Conservation (phyloP, 2,797 vertebrate species). For the Manis pentadactyla region DNA sequence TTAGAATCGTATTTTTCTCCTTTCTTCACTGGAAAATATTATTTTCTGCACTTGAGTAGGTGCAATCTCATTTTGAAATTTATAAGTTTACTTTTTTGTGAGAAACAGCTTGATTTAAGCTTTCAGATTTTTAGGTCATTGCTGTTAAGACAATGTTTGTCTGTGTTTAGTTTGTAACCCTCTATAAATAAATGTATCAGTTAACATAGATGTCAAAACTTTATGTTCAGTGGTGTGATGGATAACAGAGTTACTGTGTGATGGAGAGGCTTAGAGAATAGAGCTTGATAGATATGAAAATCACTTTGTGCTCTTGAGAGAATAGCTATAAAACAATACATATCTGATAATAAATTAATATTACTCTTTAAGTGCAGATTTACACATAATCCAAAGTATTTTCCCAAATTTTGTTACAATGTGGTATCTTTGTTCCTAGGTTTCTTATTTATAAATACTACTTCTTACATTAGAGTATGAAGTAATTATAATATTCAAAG, state of each 20-base stretch:
- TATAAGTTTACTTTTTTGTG: neutral
- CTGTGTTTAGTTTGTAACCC: neutral
- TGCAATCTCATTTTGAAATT: neutral
- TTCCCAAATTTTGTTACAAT: neutral
- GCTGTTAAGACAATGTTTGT: neutral
- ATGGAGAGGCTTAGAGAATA: neutral
- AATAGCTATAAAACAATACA: neutral
- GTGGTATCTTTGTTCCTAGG: neutral
- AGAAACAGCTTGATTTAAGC: neutral
- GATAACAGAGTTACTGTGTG: neutral
- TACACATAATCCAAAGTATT: neutral
- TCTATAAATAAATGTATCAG: neutral
- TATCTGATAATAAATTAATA: neutral
- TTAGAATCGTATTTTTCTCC: neutral
- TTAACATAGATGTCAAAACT: neutral
- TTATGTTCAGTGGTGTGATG: neutral
- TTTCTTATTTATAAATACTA: conserved; percentile 10
- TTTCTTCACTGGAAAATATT: neutral
- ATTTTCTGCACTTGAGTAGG: neutral
- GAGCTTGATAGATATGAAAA: neutral
- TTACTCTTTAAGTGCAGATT: neutral
- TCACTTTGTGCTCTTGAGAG: neutral
- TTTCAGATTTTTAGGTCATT: neutral
- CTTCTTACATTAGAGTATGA: neutral
- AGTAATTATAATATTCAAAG: neutral